phyloP scores from a whole-genome alignment of 2,797 vertebrate genomes.

The Austrolebias charrua region DNA sequence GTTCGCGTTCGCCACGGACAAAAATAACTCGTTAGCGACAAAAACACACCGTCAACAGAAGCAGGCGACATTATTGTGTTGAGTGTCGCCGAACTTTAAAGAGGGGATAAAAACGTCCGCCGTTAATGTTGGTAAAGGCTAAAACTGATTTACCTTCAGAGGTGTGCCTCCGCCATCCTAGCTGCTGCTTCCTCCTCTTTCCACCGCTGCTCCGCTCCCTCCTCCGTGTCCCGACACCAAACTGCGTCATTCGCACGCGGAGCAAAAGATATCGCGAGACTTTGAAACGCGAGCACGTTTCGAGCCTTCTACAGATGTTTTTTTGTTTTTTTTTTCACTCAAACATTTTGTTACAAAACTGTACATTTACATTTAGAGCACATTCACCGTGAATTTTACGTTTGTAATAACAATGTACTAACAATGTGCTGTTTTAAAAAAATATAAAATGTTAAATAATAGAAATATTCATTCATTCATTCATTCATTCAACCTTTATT shows the following conservation, averaged over 20 bases:
- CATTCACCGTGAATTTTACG: no score
- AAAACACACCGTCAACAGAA: conserved; percentile 10
- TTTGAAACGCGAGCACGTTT: conserved; percentile 50
- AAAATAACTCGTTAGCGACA: conserved; percentile 45
- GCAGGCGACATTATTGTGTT: neutral
- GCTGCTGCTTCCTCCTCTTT: conserved; percentile 82
- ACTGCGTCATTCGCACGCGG: conserved; percentile 76
- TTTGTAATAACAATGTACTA: no score
- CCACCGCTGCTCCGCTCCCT: conserved; percentile 69
- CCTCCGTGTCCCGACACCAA: conserved; percentile 64
- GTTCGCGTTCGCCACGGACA: conserved; percentile 63
- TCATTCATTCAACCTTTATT: no score
- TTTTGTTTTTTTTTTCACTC: no score
- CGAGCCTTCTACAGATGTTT: conserved; percentile 5
- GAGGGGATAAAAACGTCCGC: conserved; percentile 10
- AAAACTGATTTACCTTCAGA: conserved; percentile 82
- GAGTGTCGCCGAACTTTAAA: neutral
- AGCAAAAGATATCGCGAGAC: conserved; percentile 75
- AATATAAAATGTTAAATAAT: no score
- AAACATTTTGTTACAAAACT: no score
- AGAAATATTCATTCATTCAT: no score
- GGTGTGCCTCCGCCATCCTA: conserved; percentile 84
- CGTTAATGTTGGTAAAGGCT: conserved; percentile 51
- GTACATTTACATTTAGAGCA: no score
- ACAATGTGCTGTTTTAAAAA: no score